Evolutionary conservation across 2,888 invertebrate species (phyloP).

Genomic region (Ernsta delagoae): DNA sequence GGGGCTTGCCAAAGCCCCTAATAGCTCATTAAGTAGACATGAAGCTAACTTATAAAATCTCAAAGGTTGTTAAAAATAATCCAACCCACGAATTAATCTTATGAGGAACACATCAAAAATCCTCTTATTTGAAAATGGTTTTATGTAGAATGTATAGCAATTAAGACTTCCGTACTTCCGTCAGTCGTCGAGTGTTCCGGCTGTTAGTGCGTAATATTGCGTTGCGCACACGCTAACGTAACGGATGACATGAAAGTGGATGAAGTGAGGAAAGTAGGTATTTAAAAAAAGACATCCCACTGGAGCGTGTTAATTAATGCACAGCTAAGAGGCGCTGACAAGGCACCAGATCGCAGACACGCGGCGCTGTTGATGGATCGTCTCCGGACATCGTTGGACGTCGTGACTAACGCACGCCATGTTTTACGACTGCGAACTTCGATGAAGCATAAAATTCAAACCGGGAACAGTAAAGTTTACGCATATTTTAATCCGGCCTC

Average conservation of each 20-base stretch:
- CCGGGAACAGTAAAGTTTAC: constrained; percentile 53
- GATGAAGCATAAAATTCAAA: constrained; percentile 65
- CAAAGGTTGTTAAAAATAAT: constrained; percentile 57
- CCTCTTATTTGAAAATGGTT: background rate
- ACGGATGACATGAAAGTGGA: constrained; percentile 23
- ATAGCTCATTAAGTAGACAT: constrained; percentile 62
- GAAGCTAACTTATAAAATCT: constrained; percentile 59
- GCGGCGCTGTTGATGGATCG: constrained; percentile 63
- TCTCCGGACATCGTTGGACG: constrained; percentile 50
- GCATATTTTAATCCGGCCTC: constrained; percentile 41
- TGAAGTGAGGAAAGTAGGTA: constrained; percentile 13
- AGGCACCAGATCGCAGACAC: constrained; percentile 48
- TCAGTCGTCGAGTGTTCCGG: background rate
- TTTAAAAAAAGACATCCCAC: constrained; percentile 19
- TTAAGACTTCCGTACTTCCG: constrained; percentile 1
- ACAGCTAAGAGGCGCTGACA: constrained; percentile 61
- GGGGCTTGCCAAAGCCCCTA: constrained; percentile 64
- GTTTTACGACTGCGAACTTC: constrained; percentile 62
- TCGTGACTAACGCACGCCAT: constrained; percentile 59
- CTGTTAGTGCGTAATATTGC: constrained; percentile 13
- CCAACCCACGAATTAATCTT: constrained; percentile 40
- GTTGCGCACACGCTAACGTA: constrained; percentile 31
- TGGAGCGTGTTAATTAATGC: constrained; percentile 64
- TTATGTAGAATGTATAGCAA: background rate
- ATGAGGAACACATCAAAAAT: too few relatives aligned